Evolutionary conservation across 2,888 invertebrate genomes (phyloP), one percentile per base, ranked within the genome.

Genomic region (Andricus curvator): DNA sequence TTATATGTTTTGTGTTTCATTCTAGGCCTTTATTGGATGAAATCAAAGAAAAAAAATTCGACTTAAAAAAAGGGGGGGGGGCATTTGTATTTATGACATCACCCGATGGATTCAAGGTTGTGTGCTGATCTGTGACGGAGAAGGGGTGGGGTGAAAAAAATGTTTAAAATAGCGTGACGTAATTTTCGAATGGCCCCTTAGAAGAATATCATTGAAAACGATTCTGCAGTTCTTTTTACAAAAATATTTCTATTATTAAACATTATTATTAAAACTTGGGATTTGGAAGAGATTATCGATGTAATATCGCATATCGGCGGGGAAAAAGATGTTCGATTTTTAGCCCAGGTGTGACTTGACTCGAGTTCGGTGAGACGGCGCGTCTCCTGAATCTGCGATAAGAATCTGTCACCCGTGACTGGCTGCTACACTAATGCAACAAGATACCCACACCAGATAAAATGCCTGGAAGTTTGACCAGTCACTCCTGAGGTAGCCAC

Each of bases 361-460:
- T 84, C 84, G 80, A 80, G 85, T 81, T 84, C 84, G 77, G 85
- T 87, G 89, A 91, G 91, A 91, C 91, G 84, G 90, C 89, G 89
- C 88, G 91, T 91, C 91, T 91, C 89, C 86, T 84, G 82, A 82
- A 82, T 82, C 83, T 76, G 82, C 84, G 91, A 91, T 91, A 91
- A 91, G 84, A 85, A 91, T 91, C 91, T 90, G 90, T 91, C 90
- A 89, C 86, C 83, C 79, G 77, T 84, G 88, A 86, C 87, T 86
- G 84, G 85, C 85, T 80, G 81, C 84, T 84, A 81, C 78, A 84
- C 88, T 88, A 90, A 89, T 88, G 87, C 88, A 88, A 82, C 90
- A 89, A 90, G 91, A 91, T 91, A 89, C 88, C 84, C 86, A 84
- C 85, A 85, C 86, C 87, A 88, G 91, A 91, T 91, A 90, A 91